Evolutionary conservation across 2,888 invertebrate species (phyloP).

Genomic region (Brassicogethes aeneus): DNA sequence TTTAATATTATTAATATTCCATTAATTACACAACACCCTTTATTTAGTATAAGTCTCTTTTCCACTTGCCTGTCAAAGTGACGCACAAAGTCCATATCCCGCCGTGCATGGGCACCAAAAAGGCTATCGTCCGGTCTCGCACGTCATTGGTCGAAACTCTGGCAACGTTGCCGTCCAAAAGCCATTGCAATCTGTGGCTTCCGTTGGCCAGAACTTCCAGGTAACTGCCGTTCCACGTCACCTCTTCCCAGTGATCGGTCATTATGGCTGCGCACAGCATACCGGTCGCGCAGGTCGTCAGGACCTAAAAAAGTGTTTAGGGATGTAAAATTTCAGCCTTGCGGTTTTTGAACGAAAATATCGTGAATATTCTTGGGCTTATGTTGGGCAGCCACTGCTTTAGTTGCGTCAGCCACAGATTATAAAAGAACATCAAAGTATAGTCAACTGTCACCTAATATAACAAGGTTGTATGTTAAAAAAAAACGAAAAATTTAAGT

Average conservation of each 20-base stretch:
- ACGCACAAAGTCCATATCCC: conserved; percentile 86
- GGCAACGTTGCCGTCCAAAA: conserved; percentile 67
- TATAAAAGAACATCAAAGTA: too few species aligned
- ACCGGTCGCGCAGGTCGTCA: conserved; percentile 69
- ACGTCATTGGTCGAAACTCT: conserved; percentile 42
- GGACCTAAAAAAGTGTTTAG: conserved; percentile 55
- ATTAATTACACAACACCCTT: too few species aligned
- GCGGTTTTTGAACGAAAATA: too few species aligned
- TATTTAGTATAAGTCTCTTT: too few species aligned
- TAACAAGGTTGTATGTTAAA: too few species aligned
- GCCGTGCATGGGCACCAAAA: conserved; percentile 81
- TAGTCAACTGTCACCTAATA: too few species aligned
- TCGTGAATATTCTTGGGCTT: too few species aligned
- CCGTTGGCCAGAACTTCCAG: conserved; percentile 51
- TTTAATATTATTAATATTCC: too few species aligned
- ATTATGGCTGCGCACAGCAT: conserved; percentile 79
- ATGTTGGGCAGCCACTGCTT: too few species aligned
- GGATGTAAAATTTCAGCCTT: too few species aligned
- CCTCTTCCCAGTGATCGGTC: conserved; percentile 87
- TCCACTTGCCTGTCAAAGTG: conserved; percentile 65
- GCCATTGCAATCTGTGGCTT: conserved; percentile 54
- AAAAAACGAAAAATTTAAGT: too few species aligned
- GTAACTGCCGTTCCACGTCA: conserved; percentile 63
- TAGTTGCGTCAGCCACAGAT: too few species aligned
- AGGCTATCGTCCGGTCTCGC: conserved; percentile 41